Conservation (phyloP, 2,113 vertebrate genomes). For the Macrotis lagotis region DNA sequence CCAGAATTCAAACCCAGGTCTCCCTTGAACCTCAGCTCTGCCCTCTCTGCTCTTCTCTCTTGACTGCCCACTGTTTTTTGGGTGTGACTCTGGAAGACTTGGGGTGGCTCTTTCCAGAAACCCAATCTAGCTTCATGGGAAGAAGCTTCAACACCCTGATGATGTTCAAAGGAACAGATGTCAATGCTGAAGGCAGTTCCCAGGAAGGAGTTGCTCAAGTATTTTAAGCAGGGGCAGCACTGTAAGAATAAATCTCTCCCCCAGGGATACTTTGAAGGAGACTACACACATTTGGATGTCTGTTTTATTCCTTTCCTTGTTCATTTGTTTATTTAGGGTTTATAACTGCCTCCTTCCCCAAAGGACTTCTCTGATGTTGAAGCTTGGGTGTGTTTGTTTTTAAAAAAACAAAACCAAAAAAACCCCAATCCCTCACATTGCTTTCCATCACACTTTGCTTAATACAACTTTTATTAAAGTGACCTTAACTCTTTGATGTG, state of each 20-base stretch:
- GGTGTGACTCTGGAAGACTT: no score
- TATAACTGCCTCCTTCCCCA: neutral
- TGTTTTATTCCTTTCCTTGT: neutral
- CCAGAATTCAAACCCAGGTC: neutral
- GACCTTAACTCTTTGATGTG: neutral
- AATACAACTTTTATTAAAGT: neutral
- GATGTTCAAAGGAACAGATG: neutral
- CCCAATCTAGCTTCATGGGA: neutral
- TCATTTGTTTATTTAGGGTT: neutral
- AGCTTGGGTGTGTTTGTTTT: neutral
- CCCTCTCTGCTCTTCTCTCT: neutral
- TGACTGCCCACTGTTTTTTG: neutral
- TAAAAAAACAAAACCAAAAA: neutral
- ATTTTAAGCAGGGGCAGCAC: neutral
- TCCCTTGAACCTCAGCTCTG: no score
- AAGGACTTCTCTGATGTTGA: neutral
- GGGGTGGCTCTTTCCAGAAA: neutral
- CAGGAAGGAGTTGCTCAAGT: neutral
- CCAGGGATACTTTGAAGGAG: neutral
- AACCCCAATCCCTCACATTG: neutral
- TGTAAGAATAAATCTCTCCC: neutral
- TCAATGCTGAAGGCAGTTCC: neutral
- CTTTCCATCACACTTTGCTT: neutral
- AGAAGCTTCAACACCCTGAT: neutral
- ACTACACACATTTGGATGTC: neutral